Base-by-base conservation (phyloP, 2,888 invertebrate genomes). In the Unio delphinus region DNA sequence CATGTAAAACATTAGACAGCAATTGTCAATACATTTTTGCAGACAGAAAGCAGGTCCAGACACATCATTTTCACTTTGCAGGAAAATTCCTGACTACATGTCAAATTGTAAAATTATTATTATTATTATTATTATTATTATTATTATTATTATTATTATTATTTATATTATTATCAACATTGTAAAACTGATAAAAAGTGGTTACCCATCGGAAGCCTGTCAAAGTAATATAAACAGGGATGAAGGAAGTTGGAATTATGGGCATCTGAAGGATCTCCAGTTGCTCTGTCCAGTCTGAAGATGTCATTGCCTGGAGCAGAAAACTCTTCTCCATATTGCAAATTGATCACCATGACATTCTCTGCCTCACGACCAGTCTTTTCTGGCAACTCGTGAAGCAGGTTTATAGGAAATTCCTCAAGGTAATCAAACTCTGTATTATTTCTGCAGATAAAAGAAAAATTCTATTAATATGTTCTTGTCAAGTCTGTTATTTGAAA, bases 181-280 rank as follows among this genome's bases (percentile, higher is more conserved):
- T 45, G 45, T 45, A 11, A 11, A 45, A 15, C 11, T 66, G 20
- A 45, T 45, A 30, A 15, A 23, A 26, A 30, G 28, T 20, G 70
- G 76, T 69, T 73, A 90, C 91, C 89, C 82, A 88, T 87, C 7
- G 91, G 91, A 57, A 90, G 73, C 4, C 70, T 67, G 3, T 86
- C 81, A 78, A 90, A 91, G 74, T 88, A 90, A 80, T 91, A 91
- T 57, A 91, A 77, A 6, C 90, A 90, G 6, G 91, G 91, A 75
- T 91, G 91, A 0, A 91, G 84, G 79, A 91, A 91, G 83, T 91
- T 91, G 57, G 90, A 91, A 17, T 76, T 67, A 75, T 91, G 89
- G 15, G 90, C 91, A 58, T 88, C 87, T 5, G 85, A 74, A 6
- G 89, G 87, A 55, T 89, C 89, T 3, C 88, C 90, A 1, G 86